Evolutionary conservation across 2,888 invertebrate genomes (phyloP).

Genomic region (Synergus gifuensis): DNA sequence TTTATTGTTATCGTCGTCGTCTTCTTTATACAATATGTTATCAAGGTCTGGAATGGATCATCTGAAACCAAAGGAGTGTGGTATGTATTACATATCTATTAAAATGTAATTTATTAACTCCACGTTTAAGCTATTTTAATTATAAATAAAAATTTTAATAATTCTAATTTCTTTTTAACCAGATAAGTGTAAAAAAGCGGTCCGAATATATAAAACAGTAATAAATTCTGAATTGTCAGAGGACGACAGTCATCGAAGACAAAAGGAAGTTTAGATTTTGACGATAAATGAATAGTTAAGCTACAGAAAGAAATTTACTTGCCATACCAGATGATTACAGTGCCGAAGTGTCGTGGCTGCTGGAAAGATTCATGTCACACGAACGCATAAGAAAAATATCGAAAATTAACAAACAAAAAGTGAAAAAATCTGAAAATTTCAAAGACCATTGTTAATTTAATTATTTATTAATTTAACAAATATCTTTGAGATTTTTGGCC

Average conservation of each 20-base stretch:
- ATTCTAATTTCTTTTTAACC: not conserved
- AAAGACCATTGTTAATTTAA: no score
- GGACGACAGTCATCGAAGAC: constrained; percentile 1
- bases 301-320: not conserved
- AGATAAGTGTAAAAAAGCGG: not conserved
- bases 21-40: constrained; percentile 70
- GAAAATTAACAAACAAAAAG: not conserved
- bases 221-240: constrained; percentile 10
- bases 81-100: constrained; percentile 53
- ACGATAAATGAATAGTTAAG: constrained; percentile 8
- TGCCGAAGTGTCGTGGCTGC: constrained; percentile 2
- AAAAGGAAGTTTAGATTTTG: not conserved
- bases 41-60: constrained; percentile 66
- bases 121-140: not conserved
- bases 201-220: not conserved
- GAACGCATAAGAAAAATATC: constrained; percentile 7
- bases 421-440: no score
- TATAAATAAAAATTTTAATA: not conserved
- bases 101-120: not conserved
- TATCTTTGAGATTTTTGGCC: no score
- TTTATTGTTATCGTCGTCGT: constrained; percentile 71
- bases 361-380: not conserved
- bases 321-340: not conserved
- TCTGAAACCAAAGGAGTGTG: constrained; percentile 64
- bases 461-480: no score